Evolutionary conservation across 2,888 invertebrate species (phyloP).

Genomic region (Archips xylosteana): DNA sequence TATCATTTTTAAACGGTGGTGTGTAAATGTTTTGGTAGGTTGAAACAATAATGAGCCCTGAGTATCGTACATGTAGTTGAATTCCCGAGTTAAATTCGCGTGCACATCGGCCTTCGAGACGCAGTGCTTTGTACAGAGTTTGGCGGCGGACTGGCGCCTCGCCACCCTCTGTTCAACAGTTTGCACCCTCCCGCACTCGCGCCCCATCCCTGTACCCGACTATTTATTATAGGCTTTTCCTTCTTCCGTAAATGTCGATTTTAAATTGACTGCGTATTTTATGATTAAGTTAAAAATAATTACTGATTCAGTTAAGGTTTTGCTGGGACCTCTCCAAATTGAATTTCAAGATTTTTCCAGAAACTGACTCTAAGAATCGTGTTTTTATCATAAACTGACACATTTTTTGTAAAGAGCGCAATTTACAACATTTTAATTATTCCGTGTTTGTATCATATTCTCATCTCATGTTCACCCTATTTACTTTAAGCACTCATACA

Average conservation of each 20-base stretch:
- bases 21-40: neutral
- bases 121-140: slow-evolving; percentile 60
- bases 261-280: slow-evolving; percentile 25
- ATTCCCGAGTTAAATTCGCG: slow-evolving; percentile 41
- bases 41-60: neutral
- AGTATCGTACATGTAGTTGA: slow-evolving; percentile 8
- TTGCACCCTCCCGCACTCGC: slow-evolving; percentile 74
- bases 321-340: neutral
- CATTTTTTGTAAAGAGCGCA: no score
- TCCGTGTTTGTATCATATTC: no score
- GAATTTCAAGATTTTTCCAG: no score
- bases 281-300: slow-evolving; percentile 2
- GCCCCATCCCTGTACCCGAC: slow-evolving; percentile 51
- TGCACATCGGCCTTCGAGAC: slow-evolving; percentile 47
- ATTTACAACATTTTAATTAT: no score
- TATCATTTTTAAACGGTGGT: neutral
- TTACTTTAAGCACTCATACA: no score
- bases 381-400: no score
- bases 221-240: slow-evolving; percentile 41
- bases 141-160: slow-evolving; percentile 78
- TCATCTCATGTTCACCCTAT: no score
- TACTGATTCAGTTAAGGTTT: neutral
- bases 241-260: slow-evolving; percentile 31
- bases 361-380: no score
- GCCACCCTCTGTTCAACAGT: slow-evolving; percentile 81